These are phyloP conservation scores for Salarias fasciatus DNA, from an alignment of 2,797 vertebrate species.

Conservation along the genomic window DNA sequence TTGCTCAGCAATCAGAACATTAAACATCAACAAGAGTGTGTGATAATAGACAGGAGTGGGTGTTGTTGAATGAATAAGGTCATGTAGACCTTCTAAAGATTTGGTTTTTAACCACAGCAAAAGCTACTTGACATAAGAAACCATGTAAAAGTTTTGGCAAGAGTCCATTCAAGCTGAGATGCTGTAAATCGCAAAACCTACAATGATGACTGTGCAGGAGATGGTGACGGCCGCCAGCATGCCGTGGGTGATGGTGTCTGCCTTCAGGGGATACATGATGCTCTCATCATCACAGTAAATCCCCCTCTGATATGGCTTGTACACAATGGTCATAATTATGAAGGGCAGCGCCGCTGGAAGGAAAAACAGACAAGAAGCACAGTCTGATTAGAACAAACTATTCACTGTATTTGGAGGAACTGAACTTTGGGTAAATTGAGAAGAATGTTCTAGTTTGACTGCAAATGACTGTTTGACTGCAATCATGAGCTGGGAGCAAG, in stretches of 20 bases:
- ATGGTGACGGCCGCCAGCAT: constrained; percentile 91
- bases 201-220: constrained; percentile 87
- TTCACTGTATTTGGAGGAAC: constrained; percentile 12
- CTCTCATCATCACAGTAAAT: constrained; percentile 92
- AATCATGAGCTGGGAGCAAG: too few relatives aligned
- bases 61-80: constrained; percentile 12
- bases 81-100: neutral
- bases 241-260: constrained; percentile 91
- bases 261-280: constrained; percentile 89
- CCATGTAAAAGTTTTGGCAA: neutral
- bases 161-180: neutral
- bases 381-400: neutral
- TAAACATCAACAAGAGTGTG: neutral
- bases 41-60: neutral
- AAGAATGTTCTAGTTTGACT: too few relatives aligned
- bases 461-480: too few relatives aligned
- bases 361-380: constrained; percentile 12
- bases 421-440: neutral
- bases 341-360: constrained; percentile 89
- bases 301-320: constrained; percentile 87
- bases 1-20: constrained; percentile 3
- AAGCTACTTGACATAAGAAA: neutral
- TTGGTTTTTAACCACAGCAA: neutral
- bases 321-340: constrained; percentile 86
- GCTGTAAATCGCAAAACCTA: constrained; percentile 70